These are phyloP conservation scores for Coenobita brevimanus DNA, from an alignment of 1,140 invertebrate genomes.

Conservation along the genomic window DNA sequence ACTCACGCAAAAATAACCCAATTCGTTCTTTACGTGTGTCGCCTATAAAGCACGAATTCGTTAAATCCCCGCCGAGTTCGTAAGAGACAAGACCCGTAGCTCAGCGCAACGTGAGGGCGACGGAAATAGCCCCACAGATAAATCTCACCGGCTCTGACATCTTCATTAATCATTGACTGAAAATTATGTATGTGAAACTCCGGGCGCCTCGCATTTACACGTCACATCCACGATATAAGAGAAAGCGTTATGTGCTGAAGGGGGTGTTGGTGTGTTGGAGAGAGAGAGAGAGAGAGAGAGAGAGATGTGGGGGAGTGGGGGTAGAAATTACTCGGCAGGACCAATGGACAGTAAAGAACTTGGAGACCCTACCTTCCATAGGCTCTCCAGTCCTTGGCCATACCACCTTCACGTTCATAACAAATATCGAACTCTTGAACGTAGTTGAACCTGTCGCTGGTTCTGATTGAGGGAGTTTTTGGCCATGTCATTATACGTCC, in stretches of 20 bases:
- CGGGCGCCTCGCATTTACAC: slow-evolving; percentile 59
- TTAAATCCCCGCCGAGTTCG: slow-evolving; percentile 7
- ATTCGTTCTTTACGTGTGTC: not conserved
- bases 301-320: not conserved
- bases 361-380: not conserved
- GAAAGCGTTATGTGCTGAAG: slow-evolving; percentile 55
- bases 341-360: too few species aligned
- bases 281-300: slow-evolving; percentile 16
- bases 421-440: slow-evolving; percentile 2
- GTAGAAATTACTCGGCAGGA: not conserved
- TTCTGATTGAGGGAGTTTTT: slow-evolving; percentile 51
- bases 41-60: slow-evolving; percentile 45
- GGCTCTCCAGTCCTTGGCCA: not conserved
- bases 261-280: slow-evolving; percentile 17
- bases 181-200: slow-evolving; percentile 67
- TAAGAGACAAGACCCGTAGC: slow-evolving; percentile 50
- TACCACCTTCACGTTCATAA: not conserved
- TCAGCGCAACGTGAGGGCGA: slow-evolving; percentile 54
- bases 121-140: slow-evolving; percentile 56
- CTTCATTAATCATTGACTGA: slow-evolving; percentile 66
- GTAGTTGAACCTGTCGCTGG: not conserved
- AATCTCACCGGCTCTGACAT: slow-evolving; percentile 58
- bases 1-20: slow-evolving; percentile 9
- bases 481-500: slow-evolving; percentile 53
- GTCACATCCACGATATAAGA: slow-evolving; percentile 59